A percentile compares a stretch with the other conserved stretches of the same genome.
Evolutionary conservation across 1,140 invertebrate genomes (phyloP).

Genomic region (Drosophila pallidifrons): DNA sequence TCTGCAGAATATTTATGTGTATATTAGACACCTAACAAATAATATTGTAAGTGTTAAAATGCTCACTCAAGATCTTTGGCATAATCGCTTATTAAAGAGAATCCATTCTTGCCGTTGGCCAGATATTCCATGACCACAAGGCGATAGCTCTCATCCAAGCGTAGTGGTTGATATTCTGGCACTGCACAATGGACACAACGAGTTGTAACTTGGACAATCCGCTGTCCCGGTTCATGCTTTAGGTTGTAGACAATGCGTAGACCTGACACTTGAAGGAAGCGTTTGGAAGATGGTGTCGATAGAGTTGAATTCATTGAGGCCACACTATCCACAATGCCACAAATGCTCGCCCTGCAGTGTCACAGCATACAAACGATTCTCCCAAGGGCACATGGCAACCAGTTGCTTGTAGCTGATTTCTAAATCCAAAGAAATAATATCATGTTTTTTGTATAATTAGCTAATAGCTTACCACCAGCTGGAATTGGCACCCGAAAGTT

Average conservation of each 20-base stretch:
- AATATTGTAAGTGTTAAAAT: too few species aligned
- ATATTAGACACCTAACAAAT: neutral
- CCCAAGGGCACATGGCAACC: constrained; percentile 89
- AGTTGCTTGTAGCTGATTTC: constrained; percentile 89
- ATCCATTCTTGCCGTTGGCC: constrained; percentile 89
- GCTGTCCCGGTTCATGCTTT: constrained; percentile 85
- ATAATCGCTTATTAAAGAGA: constrained; percentile 80
- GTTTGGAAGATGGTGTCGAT: constrained; percentile 31
- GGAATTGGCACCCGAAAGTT: constrained; percentile 67
- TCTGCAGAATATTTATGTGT: constrained; percentile 22
- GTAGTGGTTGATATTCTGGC: constrained; percentile 87
- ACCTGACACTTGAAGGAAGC: constrained; percentile 88
- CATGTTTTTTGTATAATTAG: too few species aligned
- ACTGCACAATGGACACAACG: constrained; percentile 89
- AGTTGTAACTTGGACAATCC: constrained; percentile 86
- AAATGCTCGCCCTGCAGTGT: constrained; percentile 88
- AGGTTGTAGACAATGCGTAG: constrained; percentile 86
- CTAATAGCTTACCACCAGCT: constrained; percentile 52
- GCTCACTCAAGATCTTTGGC: constrained; percentile 61
- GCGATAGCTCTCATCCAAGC: constrained; percentile 86
- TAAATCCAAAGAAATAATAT: constrained; percentile 42
- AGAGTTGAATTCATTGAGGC: constrained; percentile 83
- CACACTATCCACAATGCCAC: constrained; percentile 87
- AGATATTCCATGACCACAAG: constrained; percentile 88
- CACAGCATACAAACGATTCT: constrained; percentile 89